Percentiles rank a stretch among this genome's conserved stretches.
Evolutionary conservation across 2,113 vertebrate genomes (phyloP).

Genomic region (Orientallactaga bullata): DNA sequence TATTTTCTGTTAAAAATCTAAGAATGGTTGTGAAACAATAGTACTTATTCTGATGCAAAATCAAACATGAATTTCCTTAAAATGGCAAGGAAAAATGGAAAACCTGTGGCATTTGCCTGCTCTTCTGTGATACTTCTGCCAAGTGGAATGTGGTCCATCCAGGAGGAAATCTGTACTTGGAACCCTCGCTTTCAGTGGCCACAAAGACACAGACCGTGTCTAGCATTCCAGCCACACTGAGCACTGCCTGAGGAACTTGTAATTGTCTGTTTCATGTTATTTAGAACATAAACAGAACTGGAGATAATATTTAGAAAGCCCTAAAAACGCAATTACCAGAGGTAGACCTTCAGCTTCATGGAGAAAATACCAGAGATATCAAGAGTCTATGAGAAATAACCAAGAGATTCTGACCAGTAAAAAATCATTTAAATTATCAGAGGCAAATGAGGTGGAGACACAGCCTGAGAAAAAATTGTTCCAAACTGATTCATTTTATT

Average conservation of each 20-base stretch:
- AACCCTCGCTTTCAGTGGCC: too few relatives aligned
- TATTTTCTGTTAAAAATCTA: background rate
- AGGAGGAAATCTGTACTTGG: background rate
- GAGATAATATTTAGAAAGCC: background rate
- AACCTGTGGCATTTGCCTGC: background rate
- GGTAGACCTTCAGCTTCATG: background rate
- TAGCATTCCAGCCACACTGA: background rate
- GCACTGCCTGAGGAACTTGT: fast-evolving
- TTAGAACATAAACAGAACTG: fast-evolving
- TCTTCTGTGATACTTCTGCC: background rate
- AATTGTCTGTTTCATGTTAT: background rate
- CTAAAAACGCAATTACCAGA: background rate
- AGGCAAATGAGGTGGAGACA: too few relatives aligned
- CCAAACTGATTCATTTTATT: too few relatives aligned
- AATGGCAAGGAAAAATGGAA: background rate
- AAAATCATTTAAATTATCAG: background rate
- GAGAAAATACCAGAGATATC: background rate
- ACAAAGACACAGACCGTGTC: background rate
- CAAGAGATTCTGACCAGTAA: background rate
- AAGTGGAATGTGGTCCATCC: background rate
- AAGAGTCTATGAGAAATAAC: background rate
- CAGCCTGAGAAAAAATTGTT: too few relatives aligned
- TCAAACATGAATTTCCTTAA: background rate
- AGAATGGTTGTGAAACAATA: background rate
- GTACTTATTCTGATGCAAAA: background rate